A percentile compares a stretch with the other conserved stretches of the same genome.
phyloP scores from a whole-genome alignment of 2,888 invertebrate genomes.

The Meta bourneti region DNA sequence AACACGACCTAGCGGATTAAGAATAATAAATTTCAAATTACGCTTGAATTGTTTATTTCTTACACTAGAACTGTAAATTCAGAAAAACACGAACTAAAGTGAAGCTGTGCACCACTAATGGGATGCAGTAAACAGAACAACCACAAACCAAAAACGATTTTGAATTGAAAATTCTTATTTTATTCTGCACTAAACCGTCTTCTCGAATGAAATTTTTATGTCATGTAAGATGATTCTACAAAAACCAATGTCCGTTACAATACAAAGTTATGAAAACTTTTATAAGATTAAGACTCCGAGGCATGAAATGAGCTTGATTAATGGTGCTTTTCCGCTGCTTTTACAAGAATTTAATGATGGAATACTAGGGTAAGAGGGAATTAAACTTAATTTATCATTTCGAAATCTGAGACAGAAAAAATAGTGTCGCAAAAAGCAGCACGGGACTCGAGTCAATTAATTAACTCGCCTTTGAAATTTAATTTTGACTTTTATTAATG shows the following conservation, averaged over 20 bases:
- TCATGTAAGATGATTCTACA: no score
- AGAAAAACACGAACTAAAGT: no score
- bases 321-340: background rate
- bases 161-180: background rate
- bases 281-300: background rate
- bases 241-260: background rate
- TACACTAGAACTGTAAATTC: no score
- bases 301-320: background rate
- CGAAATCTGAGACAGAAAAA: background rate
- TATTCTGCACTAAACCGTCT: background rate
- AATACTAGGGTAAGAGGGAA: background rate
- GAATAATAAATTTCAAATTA: no score
- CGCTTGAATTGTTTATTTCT: no score
- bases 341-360: background rate
- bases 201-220: no score
- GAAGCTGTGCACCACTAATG: no score
- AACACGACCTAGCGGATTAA: no score
- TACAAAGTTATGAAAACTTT: background rate
- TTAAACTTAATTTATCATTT: background rate
- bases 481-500: background rate
- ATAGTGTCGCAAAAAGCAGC: background rate
- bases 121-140: background rate
- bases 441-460: background rate
- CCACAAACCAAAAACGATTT: background rate
- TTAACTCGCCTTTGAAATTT: background rate